phyloP scores from a whole-genome alignment of 2,113 vertebrate genomes.

The Sapajus apella region DNA sequence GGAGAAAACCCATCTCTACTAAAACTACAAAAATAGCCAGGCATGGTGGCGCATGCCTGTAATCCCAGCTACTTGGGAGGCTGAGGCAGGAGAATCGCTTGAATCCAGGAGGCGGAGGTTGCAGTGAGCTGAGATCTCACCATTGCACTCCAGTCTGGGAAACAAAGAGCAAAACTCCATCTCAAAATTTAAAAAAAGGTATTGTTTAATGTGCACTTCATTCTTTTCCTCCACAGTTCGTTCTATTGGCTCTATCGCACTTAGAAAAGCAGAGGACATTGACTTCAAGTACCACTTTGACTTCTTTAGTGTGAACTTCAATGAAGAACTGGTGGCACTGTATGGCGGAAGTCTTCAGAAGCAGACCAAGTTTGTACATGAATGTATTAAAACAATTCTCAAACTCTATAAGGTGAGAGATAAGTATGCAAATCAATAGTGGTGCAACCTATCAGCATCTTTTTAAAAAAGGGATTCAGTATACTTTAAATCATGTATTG shows the following conservation, averaged over 20 bases:
- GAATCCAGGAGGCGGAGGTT: no score
- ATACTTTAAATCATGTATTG: neutral
- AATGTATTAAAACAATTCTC: constrained; percentile 96
- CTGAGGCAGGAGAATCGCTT: no score
- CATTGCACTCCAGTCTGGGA: no score
- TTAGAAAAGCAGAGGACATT: constrained; percentile 95
- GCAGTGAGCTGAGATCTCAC: no score
- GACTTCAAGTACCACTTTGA: constrained; percentile 94
- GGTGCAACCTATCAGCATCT: neutral
- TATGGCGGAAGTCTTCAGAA: constrained; percentile 94
- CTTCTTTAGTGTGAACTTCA: constrained; percentile 97
- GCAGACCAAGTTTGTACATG: constrained; percentile 96
- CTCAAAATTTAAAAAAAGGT: no score
- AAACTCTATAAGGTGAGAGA: constrained; percentile 93
- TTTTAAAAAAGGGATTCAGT: neutral
- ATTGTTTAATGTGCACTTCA: neutral
- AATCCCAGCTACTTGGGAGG: no score
- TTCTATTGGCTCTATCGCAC: constrained; percentile 95
- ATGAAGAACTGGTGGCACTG: constrained; percentile 96
- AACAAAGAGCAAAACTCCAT: no score
- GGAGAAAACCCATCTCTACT: no score
- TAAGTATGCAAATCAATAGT: neutral
- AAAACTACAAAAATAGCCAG: no score
- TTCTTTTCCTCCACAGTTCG: constrained; percentile 86
- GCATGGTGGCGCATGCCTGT: no score